Base-by-base conservation (phyloP, 2,797 vertebrate genomes). In the Crypturellus tataupa region DNA sequence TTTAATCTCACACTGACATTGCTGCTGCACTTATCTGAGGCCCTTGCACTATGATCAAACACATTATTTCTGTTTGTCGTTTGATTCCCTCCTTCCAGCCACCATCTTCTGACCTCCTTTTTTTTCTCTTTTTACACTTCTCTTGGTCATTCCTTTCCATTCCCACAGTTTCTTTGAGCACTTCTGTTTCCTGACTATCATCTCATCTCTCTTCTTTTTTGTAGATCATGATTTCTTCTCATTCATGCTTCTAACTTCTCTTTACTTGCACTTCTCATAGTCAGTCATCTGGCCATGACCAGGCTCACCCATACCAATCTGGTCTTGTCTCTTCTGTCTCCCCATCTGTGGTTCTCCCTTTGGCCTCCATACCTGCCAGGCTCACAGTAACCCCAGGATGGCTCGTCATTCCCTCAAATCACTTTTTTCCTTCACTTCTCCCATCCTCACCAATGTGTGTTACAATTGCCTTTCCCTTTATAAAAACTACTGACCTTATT, bases 1-100 rank as follows among this genome's bases (percentile, higher is more conserved):
- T 95, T 95, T 81, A 91, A 89, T 94, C 82, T 94, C 65, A 49
- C 55, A 79, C 10, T 92, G 88, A 60, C 67, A 76, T 86, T 67
- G n/a, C 86, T 95, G 42, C 63, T 96, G 62, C 2, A 16, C 47
- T 95, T 90, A 81, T 67, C 84, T 87, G 37, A 89, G 37, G 53
- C 69, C 77, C 60, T 94, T 96, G 69, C n/a, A 39, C 63, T 71
- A 71, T 17, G 6, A 40, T 49, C 33, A 55, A 15, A 13, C 5
- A 56, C 3, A 3, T 92, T 95, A 87, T 75, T 94, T 96, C 67
- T 81, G 9, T 46, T 23, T 21, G 31, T 44, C 29, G 51, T 83
- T 83, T 72, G 69, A 87, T 51, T 92, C 40, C 23, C 29, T 80
- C 21, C 39, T 75, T 73, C 68, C 53, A 76, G 19, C 7, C 10